Base-by-base conservation (phyloP, 2,797 vertebrate genomes). In the Tympanoctomys barrerae region DNA sequence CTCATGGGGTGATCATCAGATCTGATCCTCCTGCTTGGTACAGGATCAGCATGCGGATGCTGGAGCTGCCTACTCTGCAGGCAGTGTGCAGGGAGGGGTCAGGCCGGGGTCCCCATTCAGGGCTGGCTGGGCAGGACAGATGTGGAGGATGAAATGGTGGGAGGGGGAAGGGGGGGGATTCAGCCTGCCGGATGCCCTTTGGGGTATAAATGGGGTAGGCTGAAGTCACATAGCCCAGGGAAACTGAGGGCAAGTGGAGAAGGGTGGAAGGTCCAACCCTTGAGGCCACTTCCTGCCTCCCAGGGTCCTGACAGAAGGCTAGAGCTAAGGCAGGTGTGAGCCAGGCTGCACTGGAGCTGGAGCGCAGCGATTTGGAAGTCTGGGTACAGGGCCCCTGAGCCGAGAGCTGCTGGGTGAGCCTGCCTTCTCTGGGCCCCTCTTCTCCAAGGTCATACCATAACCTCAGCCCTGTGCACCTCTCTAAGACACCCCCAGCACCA, bases 321-420 rank as follows among this genome's bases (percentile, higher is more conserved):
- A 92, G 28, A 71, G 54, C 71, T 66, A 82, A 80, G 33, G 31
- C 24, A 46, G 26, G 52, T 21, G 31, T 80, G 70, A 71, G 24
- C 11, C 36, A 78, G 28, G 36, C 36, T 77, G 24, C 68, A 24
- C 14, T 1, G 0, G 71, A 64, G 57, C 92, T 21, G 39, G 33
- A 73, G 68, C 59, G 14, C 36, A 62, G 49, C 14, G 84, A 75
- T 42, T 70, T 70, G 28, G 78, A 87, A 77, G 49, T 7, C 42
- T 90, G 86, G 81, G 62, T 90, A 66, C 46, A 89, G 85, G 84
- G 46, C 2, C 52, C 64, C 90, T 33, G 78, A 79, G 61, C 80
- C 57, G 59, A 73, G 52, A 54, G 66, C 57, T 49, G 59, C 80
- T 52, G 46, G 5, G 79, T 19, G 26, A 83, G 62, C 16, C 77